Percentiles rank a stretch among this genome's conserved stretches.
These are phyloP conservation scores for Leucoptera coffeella DNA, from an alignment of 2,888 invertebrate species.

Conservation along the genomic window DNA sequence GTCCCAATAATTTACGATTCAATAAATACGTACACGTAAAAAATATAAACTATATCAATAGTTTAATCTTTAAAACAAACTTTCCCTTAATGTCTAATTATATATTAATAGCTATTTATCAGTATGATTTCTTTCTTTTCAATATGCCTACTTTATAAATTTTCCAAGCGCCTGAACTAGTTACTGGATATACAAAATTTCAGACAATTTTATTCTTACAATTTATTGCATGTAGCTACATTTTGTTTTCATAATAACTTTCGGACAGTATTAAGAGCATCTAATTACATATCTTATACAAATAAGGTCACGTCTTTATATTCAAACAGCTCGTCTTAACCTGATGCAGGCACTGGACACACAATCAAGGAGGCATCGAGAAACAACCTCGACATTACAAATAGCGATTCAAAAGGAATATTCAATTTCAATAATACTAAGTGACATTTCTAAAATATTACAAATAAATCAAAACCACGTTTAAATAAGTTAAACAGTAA, in stretches of 20 bases:
- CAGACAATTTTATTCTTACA: slow-evolving; percentile 22
- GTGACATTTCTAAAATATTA: slow-evolving; percentile 50
- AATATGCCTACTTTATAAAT: slow-evolving; percentile 52
- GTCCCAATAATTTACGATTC: slow-evolving; percentile 52
- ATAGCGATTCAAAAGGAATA: slow-evolving; percentile 43
- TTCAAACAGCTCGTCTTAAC: slow-evolving; percentile 12
- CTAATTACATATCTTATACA: neutral
- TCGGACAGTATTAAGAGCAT: too few relatives aligned
- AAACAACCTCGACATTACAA: slow-evolving; percentile 43
- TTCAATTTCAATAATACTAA: slow-evolving; percentile 46
- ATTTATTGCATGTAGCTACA: slow-evolving; percentile 30
- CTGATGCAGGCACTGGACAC: slow-evolving; percentile 35
- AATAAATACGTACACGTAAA: slow-evolving; percentile 55
- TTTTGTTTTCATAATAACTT: slow-evolving; percentile 19
- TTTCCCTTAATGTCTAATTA: slow-evolving; percentile 41
- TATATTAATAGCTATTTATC: slow-evolving; percentile 52
- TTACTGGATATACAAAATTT: slow-evolving; percentile 22
- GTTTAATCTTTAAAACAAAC: slow-evolving; percentile 56
- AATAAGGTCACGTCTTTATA: slow-evolving; percentile 22
- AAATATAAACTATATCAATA: slow-evolving; percentile 55
- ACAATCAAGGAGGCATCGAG: slow-evolving; percentile 27
- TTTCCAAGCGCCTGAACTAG: slow-evolving; percentile 51
- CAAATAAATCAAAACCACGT: slow-evolving; percentile 48
- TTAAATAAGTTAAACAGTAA: slow-evolving; percentile 54
- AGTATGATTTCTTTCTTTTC: slow-evolving; percentile 48